Evolutionary conservation across 2,797 vertebrate species (phyloP).

Genomic region (Myoxocephalus aenaeus): DNA sequence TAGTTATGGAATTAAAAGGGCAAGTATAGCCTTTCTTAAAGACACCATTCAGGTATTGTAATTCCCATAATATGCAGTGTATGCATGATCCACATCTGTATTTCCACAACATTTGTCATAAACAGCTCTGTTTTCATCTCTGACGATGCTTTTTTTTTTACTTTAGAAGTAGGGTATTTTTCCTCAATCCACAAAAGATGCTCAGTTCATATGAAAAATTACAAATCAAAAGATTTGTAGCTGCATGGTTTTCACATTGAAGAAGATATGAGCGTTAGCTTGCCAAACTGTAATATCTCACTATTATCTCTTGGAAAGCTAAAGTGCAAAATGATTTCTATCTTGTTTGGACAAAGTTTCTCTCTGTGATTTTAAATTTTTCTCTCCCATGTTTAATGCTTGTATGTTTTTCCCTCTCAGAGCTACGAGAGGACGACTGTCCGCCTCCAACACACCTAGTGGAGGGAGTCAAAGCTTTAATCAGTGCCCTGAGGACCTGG

Average conservation of each 20-base stretch:
- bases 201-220: background rate
- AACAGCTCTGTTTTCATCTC: background rate
- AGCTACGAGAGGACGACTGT: conserved; percentile 94
- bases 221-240: background rate
- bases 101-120: background rate
- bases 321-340: too few relatives aligned
- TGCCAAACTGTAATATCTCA: background rate
- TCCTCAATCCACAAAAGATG: background rate
- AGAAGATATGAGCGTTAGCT: background rate
- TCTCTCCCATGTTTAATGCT: too few relatives aligned
- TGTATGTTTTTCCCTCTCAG: conserved; percentile 70
- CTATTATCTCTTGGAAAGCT: background rate
- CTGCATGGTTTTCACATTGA: background rate
- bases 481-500: conserved; percentile 94
- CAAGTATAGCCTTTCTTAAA: background rate
- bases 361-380: too few relatives aligned
- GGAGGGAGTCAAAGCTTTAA: conserved; percentile 97
- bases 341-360: too few relatives aligned
- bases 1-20: background rate
- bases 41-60: background rate
- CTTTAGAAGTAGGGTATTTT: background rate
- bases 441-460: conserved; percentile 92
- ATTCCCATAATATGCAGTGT: background rate
- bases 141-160: background rate
- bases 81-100: background rate